These are phyloP conservation scores for Salvator merianae DNA, from an alignment of 2,113 vertebrate genomes.

Conservation along the genomic window DNA sequence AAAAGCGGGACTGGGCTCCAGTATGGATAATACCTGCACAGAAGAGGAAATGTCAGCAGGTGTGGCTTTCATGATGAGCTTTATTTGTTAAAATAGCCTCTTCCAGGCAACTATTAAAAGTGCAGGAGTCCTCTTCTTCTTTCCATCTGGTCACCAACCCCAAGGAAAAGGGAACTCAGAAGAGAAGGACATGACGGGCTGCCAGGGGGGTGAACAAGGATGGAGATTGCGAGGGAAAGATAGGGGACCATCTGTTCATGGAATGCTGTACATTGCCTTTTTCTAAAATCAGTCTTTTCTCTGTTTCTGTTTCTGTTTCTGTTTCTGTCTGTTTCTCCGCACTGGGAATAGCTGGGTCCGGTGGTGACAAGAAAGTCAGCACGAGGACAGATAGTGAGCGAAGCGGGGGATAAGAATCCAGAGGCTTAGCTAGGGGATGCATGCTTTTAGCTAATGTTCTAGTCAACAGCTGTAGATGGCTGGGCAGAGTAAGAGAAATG, in stretches of 20 bases:
- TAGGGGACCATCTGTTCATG: neutral
- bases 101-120: too few species aligned
- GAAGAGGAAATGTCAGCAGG: too few species aligned
- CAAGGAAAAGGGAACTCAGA: too few species aligned
- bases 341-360: slow-evolving; percentile 18
- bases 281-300: neutral
- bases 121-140: too few species aligned
- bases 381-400: neutral
- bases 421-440: neutral
- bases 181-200: too few species aligned
- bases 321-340: slow-evolving; percentile 5
- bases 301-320: neutral
- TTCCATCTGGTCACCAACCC: too few species aligned
- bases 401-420: neutral
- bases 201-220: too few species aligned
- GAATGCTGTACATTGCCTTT: neutral
- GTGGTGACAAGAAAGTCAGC: neutral
- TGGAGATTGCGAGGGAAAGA: neutral
- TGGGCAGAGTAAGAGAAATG: neutral
- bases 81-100: too few species aligned
- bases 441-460: neutral
- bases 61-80: too few species aligned
- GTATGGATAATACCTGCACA: too few species aligned
- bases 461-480: neutral
- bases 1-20: too few species aligned